Evolutionary conservation across 2,888 invertebrate genomes (phyloP).

Genomic region (Macrosoma leucophasiata): DNA sequence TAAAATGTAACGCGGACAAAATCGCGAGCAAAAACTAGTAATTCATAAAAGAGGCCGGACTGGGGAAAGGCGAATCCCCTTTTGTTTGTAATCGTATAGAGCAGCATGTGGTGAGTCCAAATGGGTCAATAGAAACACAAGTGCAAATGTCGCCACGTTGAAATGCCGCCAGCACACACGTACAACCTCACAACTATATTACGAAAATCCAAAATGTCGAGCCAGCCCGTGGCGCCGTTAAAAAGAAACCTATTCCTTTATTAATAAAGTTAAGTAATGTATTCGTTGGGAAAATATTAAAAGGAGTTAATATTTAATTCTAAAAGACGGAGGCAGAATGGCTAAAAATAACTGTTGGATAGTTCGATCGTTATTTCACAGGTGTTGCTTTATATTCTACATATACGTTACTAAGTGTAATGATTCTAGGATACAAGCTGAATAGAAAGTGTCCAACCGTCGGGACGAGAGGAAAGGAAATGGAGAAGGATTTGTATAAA

Average conservation of each 20-base stretch:
- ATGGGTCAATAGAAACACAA: conserved; percentile 50
- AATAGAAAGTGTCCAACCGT: conserved; percentile 42
- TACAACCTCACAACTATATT: conserved; percentile 24
- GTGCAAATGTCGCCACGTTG: conserved; percentile 49
- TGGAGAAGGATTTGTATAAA: conserved; percentile 37
- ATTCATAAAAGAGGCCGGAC: too few relatives aligned
- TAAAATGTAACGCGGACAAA: too few relatives aligned
- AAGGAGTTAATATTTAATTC: too few relatives aligned
- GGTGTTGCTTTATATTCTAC: conserved; percentile 17
- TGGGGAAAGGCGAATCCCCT: too few relatives aligned
- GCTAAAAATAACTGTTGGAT: conserved; percentile 15
- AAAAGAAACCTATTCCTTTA: too few relatives aligned
- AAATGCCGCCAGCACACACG: conserved; percentile 43
- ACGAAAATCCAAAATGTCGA: conserved; percentile 9
- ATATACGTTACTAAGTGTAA: conserved; percentile 29
- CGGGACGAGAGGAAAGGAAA: conserved; percentile 37
- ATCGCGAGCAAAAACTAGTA: too few relatives aligned
- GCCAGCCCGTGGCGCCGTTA: too few relatives aligned
- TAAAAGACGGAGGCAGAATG: too few relatives aligned
- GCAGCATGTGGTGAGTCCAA: conserved; percentile 30
- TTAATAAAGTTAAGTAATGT: too few relatives aligned
- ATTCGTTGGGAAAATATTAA: too few relatives aligned
- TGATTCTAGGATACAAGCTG: conserved; percentile 36
- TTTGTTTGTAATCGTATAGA: too few relatives aligned
- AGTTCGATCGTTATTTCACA: conserved; percentile 18